Percentiles rank a stretch among this genome's conserved stretches.
Conservation (phyloP, 2,888 invertebrate species). For the Drosophila paramelanica region DNA sequence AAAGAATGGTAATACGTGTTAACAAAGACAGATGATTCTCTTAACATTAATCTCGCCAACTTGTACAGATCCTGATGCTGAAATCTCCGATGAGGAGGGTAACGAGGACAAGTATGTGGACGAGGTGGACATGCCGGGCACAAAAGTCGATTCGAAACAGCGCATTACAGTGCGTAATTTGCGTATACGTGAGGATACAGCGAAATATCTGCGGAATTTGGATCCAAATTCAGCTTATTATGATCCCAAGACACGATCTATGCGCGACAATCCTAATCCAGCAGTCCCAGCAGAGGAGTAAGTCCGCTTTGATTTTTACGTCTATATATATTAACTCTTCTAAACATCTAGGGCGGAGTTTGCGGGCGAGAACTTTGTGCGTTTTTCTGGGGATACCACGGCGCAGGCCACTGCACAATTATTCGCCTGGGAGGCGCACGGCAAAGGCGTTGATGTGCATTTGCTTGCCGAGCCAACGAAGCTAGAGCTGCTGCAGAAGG, state of each 20-base stretch:
- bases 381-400: constrained; percentile 97
- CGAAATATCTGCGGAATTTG: constrained; percentile 98
- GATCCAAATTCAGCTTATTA: constrained; percentile 99
- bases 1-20: constrained; percentile 86
- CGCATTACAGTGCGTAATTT: constrained; percentile 99
- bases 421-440: constrained; percentile 99
- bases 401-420: constrained; percentile 95
- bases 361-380: constrained; percentile 97
- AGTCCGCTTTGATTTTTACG: constrained; percentile 15
- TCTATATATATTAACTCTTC: not conserved
- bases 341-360: constrained; percentile 87
- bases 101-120: constrained; percentile 97
- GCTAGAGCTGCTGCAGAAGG: constrained; percentile 94
- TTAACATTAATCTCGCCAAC: too few relatives aligned
- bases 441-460: constrained; percentile 96
- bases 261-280: constrained; percentile 97
- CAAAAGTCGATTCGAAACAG: constrained; percentile 99
- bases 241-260: constrained; percentile 99
- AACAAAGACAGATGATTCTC: not conserved
- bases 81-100: constrained; percentile 89
- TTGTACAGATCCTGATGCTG: constrained; percentile 86
- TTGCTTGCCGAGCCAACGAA: constrained; percentile 99
- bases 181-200: constrained; percentile 99
- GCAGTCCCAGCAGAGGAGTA: constrained; percentile 87
- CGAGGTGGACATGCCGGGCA: constrained; percentile 99